These are phyloP conservation scores for Cossypha niveicapilla DNA, from an alignment of 2,797 vertebrate species.

Conservation along the genomic window DNA sequence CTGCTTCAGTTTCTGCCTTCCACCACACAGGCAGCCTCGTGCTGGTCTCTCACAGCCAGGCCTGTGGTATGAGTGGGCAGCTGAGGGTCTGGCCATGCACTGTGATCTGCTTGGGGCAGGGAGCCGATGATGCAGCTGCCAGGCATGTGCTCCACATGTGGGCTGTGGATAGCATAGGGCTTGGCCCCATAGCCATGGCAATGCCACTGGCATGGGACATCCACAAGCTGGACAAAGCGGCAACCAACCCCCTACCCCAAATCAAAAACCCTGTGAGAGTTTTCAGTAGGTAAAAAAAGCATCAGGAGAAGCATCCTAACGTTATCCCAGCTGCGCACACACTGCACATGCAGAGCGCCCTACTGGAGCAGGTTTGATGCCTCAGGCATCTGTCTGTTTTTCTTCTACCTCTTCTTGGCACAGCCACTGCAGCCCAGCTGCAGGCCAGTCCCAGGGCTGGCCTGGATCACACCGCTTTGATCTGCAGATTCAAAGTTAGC, in stretches of 20 bases:
- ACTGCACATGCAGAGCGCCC: background rate
- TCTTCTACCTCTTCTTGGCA: constrained; percentile 46
- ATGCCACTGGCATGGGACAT: background rate
- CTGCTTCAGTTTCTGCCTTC: background rate
- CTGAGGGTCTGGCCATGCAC: background rate
- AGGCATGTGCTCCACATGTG: background rate
- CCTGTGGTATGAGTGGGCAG: background rate
- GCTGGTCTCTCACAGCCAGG: background rate
- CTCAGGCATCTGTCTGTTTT: constrained; percentile 44
- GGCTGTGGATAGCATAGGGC: background rate
- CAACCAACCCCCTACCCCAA: no score
- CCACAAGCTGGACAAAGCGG: background rate
- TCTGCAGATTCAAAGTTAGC: constrained; percentile 53
- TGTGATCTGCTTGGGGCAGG: background rate
- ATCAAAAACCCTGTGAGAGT: background rate
- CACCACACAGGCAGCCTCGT: fast-evolving
- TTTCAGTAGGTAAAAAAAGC: background rate
- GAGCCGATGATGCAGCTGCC: background rate
- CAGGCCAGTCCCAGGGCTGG: constrained; percentile 52
- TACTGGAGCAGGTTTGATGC: constrained; percentile 6
- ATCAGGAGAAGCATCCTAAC: background rate
- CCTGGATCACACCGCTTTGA: constrained; percentile 41
- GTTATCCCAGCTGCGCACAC: fast-evolving
- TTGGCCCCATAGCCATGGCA: fast-evolving
- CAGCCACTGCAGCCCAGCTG: constrained; percentile 46